A percentile compares a stretch with the other conserved stretches of the same genome.
Evolutionary conservation across 2,113 vertebrate species (phyloP).

Genomic region (Struthio camelus): DNA sequence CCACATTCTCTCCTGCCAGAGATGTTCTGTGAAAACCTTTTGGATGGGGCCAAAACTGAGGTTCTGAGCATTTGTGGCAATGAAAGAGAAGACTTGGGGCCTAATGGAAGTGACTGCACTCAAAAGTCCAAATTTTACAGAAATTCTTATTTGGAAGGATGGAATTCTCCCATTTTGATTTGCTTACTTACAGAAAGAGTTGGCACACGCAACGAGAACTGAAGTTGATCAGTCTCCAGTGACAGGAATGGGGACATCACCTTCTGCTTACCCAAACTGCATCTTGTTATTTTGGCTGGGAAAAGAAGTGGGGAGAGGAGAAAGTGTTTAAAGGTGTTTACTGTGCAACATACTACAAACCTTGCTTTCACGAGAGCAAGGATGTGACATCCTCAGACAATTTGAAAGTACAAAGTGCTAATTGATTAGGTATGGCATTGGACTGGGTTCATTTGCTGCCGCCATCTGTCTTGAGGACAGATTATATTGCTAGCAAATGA

Average conservation of each 20-base stretch:
- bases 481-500: not conserved
- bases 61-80: not conserved
- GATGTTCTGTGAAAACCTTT: not conserved
- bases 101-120: not conserved
- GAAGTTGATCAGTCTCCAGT: not conserved
- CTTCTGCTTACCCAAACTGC: not conserved
- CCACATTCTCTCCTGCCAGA: not conserved
- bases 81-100: not conserved
- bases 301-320: not conserved
- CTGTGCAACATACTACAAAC: not conserved
- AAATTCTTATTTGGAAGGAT: not conserved
- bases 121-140: not conserved
- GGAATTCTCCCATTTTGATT: not conserved
- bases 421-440: not conserved
- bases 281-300: not conserved
- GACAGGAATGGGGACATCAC: not conserved
- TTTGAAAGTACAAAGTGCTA: not conserved
- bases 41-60: not conserved
- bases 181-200: not conserved
- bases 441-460: not conserved
- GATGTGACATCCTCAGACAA: not conserved
- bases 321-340: not conserved
- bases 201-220: not conserved
- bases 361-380: not conserved
- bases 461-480: not conserved